Evolutionary conservation across 2,797 vertebrate genomes (phyloP), one percentile per base, ranked within the genome.

Genomic region (Gymnodraco acuticeps): DNA sequence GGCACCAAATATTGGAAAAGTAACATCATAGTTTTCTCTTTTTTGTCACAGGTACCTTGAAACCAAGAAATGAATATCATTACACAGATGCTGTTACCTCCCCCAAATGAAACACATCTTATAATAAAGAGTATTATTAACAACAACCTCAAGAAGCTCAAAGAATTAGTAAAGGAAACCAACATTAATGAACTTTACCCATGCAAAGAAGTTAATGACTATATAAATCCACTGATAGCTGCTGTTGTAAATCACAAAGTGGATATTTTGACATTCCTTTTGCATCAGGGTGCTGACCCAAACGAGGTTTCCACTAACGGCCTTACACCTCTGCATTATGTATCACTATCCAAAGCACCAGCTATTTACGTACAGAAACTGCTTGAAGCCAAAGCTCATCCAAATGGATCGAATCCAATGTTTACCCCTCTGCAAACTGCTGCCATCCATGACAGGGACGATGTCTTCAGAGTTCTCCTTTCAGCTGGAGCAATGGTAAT

Each of bases 151-250:
- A 41, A 5, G 3, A 4, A 66, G 5, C 63, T 93, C 0, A 52
- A 14, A 7, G 67, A 58, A 0, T 10, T 60, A 13, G 33, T 90
- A 0, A 67, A 4, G 14, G 0, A 2, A 5, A 33, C 6, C 2
- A 0, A 83, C 41, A 71, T 89, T 17, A 76, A 94, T 81, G 7
- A 0, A 2, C 0, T 38, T n/a, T 91, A 91, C 67, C n/a, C 72
- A 53, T 89, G 72, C 63, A 54, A 0, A 45, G 3, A 62, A 6
- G 20, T 2, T 1, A 16, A 67, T 0, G 87, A 89, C 75, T 31
- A 47, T 14, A 60, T 93, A 20, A 86, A 89, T 0, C 88, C 76
- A 19, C 60, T 89, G 19, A 87, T 69, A 47, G 88, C 89, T 78
- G 87, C 92, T 73, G 76, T 89, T 75, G 5, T 33, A 13, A 72